Evolutionary conservation across 64 coral and sea anemone species (phyloP), one percentile per base, ranked within the genome.

Genomic region (Montipora cactus): DNA sequence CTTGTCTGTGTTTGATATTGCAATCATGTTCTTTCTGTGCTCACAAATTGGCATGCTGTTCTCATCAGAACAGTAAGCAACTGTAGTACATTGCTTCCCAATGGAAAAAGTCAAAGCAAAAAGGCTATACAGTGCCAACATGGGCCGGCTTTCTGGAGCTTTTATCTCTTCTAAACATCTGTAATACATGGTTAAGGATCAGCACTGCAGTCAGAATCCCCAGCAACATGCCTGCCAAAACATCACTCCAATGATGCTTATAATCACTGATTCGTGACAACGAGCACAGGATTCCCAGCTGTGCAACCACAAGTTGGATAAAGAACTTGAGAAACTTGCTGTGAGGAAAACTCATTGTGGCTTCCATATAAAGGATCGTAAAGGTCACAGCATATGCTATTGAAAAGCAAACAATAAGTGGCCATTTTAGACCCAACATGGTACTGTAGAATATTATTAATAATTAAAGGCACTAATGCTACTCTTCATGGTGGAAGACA

Each of bases 221-320:
- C 7, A 98, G 19, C 15, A 89, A 44, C 28, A 95, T 78, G 20
- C 97, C 97, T 19, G 88, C 88, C 7, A 98, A 44, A 0, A 98
- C 97, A 82, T 98, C 97, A 76, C 79, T 70, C 97, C 97, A 95
- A 57, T 98, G 97, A 55, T 98, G 97, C 16, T 98, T 93, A 72
- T 98, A 95, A 44, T 98, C 97, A 8, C 85, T 91, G 47, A 98
- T 58, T 47, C 97, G 94, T 21, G 94, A 95, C 77, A 91, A 81
- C 3, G 88, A 78, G 25, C 82, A 91, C 10, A 88, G 83, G 0
- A 98, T 18, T 1, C 88, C 91, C 75, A 98, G 11, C 52, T 81
- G 57, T 59, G 88, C 18, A 3, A 92, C 47, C 9, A 91, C 23
- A 2, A 98, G 75, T 47, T 98, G 94, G 5, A 98, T 45, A 7